Evolutionary conservation across 2,888 invertebrate genomes (phyloP).

Genomic region (Dromius quadrimaculatus): DNA sequence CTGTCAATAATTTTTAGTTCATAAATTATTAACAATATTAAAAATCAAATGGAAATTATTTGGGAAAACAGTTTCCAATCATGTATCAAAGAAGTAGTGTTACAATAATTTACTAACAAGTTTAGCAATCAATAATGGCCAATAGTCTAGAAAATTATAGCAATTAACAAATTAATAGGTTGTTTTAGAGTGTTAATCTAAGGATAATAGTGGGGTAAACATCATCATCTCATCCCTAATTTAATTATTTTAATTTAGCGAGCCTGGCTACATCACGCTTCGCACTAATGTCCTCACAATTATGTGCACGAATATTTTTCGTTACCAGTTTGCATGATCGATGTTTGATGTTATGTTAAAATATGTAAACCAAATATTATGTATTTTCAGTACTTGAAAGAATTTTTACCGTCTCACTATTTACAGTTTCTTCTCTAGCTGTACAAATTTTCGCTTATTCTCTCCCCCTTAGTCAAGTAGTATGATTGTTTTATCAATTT

Average conservation of each 20-base stretch:
- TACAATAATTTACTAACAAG: slow-evolving; percentile 5
- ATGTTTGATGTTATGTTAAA: slow-evolving; percentile 30
- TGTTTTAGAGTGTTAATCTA: slow-evolving; percentile 10
- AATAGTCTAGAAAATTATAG: neutral
- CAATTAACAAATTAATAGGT: neutral
- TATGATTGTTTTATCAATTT: slow-evolving; percentile 66
- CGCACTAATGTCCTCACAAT: slow-evolving; percentile 25
- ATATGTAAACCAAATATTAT: neutral
- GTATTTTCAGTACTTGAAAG: slow-evolving; percentile 15
- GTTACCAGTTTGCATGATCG: slow-evolving; percentile 50
- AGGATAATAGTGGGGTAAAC: slow-evolving; percentile 38
- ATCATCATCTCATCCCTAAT: slow-evolving; percentile 43
- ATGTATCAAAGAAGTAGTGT: no score
- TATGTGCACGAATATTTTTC: slow-evolving; percentile 41
- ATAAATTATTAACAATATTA: no score
- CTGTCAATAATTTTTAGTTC: no score
- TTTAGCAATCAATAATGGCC: slow-evolving; percentile 7
- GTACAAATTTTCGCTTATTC: slow-evolving; percentile 27
- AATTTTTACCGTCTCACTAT: no score
- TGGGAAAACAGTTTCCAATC: no score
- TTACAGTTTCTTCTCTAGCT: neutral
- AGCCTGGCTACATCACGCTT: slow-evolving; percentile 51
- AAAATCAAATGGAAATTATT: no score
- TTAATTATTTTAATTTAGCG: slow-evolving; percentile 40
- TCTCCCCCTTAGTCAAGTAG: slow-evolving; percentile 14